Base-by-base conservation (phyloP, 2,888 invertebrate genomes). In the Parnassius orleans region DNA sequence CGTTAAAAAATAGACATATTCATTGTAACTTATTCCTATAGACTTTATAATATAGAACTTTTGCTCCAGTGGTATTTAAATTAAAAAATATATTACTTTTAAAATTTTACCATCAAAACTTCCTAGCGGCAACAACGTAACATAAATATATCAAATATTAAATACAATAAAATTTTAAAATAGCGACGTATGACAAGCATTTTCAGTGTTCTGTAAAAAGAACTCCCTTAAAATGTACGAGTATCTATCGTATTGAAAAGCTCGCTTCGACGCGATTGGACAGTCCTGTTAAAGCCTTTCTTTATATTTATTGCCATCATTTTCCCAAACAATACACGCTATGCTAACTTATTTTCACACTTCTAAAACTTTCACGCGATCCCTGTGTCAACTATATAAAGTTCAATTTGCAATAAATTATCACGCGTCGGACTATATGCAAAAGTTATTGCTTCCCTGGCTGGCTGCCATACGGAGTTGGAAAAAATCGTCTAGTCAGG, bases 261-360 rank as follows among this genome's bases (percentile, higher is more conserved):
- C 51, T 33, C 59, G 59, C 73, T 69, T 66, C 68, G 75, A 72
- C 72, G 72, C 78, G 75, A 81, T 80, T 77, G 77, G 83, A 83
- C 83, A 82, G 80, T 81, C 80, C 76, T 74, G 74, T 71, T 73
- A 77, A 81, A 85, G 77, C 80, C 78, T 80, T 77, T 75, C 79
- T 79, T 78, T 83, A 83, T 81, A 86, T 86, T 87, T 86, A 88
- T 86, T 85, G 78, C 83, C 81, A 79, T 85, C 83, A 86, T 84
- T 86, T 85, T 80, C 78, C 80, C 83, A 84, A 84, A 87, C 84
- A 86, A 85, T 83, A 76, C 80, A 72, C 69, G 70, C 70, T 73
- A 70, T 66, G 66, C 77, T 70, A 80, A 77, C 70, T 70, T 74
- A 75, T 66, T 62, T 67, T 60, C 62, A 51, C 66, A 50, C 59